A percentile compares a stretch with the other conserved stretches of the same genome.
phyloP scores from a whole-genome alignment of 1,140 invertebrate genomes.

The Cecropterus lyciades region DNA sequence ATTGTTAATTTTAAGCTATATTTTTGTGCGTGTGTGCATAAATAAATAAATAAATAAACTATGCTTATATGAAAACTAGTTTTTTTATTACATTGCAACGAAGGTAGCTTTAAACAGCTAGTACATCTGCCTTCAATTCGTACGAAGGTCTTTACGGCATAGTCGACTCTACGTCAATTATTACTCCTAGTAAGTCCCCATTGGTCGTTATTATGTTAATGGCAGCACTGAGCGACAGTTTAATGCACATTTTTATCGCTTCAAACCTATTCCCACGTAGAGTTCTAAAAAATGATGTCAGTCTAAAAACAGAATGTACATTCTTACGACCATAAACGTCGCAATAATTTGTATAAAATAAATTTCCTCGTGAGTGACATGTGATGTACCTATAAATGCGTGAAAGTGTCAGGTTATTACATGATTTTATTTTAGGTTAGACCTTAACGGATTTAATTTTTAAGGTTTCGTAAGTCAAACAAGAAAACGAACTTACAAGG shows the following conservation, averaged over 20 bases:
- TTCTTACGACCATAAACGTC: neutral
- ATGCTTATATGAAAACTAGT: too few relatives aligned
- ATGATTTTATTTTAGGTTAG: neutral
- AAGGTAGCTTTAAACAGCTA: too few relatives aligned
- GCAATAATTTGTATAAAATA: neutral
- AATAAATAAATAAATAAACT: too few relatives aligned
- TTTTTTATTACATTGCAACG: too few relatives aligned
- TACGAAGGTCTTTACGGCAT: too few relatives aligned
- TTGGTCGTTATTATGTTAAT: neutral
- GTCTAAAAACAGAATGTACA: neutral
- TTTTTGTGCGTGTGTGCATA: too few relatives aligned
- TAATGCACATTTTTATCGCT: constrained; percentile 7
- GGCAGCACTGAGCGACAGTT: neutral
- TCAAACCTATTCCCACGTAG: neutral
- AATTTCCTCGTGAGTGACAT: neutral
- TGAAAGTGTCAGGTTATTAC: too few relatives aligned
- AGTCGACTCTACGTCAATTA: too few relatives aligned
- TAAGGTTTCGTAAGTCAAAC: too few relatives aligned
- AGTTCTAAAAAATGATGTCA: neutral
- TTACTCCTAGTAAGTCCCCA: neutral
- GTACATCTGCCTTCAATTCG: too few relatives aligned
- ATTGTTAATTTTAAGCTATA: too few relatives aligned
- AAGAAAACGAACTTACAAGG: too few relatives aligned
- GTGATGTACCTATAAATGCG: neutral
- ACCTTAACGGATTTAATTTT: neutral